Evolutionary conservation across 2,888 invertebrate species (phyloP), one percentile per base, ranked within the genome.

Genomic region (Drosophila macrospina): DNA sequence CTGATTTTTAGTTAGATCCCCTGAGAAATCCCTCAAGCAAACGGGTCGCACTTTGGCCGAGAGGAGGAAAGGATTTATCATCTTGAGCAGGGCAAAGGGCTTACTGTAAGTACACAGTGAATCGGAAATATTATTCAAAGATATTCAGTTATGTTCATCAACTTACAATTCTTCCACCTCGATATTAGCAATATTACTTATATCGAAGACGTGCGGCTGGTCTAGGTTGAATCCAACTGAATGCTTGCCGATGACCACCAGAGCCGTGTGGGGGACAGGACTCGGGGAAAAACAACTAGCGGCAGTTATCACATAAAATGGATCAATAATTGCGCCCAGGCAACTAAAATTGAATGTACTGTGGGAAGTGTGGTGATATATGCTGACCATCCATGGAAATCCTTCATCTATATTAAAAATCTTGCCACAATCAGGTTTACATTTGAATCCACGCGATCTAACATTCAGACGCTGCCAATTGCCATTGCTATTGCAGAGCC

Each of bases 311-410:
- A 74, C 64, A n/a, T 13, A 28, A 7, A 16, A 37, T 0, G 73
- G 71, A 10, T 48, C 34, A 13, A 80, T 11, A 11, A 81, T 69
- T n/a, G 42, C 15, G 3, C 65, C 80, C 26, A 47, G 28, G 28
- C 82, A 80, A 5, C 20, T 45, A 6, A 51, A 68, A 0, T 8
- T 11, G 13, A 28, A 71, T 2, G 4, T 26, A 1, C 13, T 8
- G 0, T 3, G 0, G 2, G 0, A 0, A 0, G 4, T 10, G 1
- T 20, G 13, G n/a, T 51, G 5, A 39, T 70, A 78, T 5, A 80
- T 55, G 30, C 82, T 89, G 3, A 88, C 89, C 15, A 89, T 63
- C 91, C 91, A 91, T 5, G 91, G 91, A 26, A 68, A 48, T 1
- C 47, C 50, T 50, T 80, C 0, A 0, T 66, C 47, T 34, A 79